phyloP scores from a whole-genome alignment of 2,113 vertebrate genomes.

The Aleadryas rufinucha region DNA sequence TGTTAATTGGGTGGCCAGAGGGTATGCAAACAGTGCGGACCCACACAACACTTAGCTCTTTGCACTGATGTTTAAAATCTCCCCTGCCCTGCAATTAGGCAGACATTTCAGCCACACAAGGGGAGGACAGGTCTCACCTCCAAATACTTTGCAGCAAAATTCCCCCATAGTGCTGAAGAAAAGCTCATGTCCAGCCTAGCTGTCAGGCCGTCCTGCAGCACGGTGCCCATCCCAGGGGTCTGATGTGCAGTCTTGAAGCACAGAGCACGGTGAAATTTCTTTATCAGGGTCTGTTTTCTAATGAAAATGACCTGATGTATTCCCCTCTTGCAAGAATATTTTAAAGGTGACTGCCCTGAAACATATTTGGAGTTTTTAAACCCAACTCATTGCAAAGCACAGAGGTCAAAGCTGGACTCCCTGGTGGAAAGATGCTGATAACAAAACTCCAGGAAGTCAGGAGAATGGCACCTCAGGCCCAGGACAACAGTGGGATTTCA shows the following conservation, averaged over 20 bases:
- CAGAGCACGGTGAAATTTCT: neutral
- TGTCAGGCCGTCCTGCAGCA: no score
- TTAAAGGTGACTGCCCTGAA: neutral
- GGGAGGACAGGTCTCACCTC: neutral
- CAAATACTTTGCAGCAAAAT: neutral
- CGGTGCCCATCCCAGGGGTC: fast-evolving
- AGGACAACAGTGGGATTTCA: neutral
- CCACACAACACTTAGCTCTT: neutral
- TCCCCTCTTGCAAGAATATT: neutral
- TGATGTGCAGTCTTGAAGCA: fast-evolving
- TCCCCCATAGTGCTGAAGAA: fast-evolving
- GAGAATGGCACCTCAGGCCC: neutral
- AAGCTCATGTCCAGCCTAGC: fast-evolving
- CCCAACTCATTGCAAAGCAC: neutral
- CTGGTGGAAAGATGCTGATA: neutral
- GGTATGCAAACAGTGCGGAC: neutral
- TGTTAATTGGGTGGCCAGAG: constrained; percentile 22
- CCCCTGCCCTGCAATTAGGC: neutral
- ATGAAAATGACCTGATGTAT: neutral
- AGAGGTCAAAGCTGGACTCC: neutral
- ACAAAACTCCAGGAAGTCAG: neutral
- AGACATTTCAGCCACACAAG: neutral
- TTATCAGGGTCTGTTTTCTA: neutral
- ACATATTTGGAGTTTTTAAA: neutral
- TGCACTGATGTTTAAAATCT: neutral